phyloP scores from a whole-genome alignment of 2,113 vertebrate species.

The Todiramphus saurophagus region DNA sequence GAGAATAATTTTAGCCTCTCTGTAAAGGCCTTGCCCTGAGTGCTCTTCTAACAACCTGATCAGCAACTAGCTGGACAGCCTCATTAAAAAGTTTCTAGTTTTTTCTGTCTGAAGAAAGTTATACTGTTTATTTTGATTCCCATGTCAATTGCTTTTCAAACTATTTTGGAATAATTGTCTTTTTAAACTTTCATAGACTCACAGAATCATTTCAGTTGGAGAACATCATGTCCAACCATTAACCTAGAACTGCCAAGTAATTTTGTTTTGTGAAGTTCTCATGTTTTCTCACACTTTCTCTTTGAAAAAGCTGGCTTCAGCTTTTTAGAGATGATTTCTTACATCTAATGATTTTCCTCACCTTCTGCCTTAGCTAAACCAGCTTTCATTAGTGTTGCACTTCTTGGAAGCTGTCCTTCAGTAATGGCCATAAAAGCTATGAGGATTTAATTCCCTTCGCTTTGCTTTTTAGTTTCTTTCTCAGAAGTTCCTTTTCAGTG shows the following conservation, averaged over 20 bases:
- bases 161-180: background rate
- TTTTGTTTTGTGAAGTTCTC: background rate
- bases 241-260: no score
- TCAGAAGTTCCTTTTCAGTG: background rate
- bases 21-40: background rate
- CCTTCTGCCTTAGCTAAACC: background rate
- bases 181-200: background rate
- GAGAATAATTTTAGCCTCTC: background rate
- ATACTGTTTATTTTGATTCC: background rate
- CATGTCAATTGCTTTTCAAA: background rate
- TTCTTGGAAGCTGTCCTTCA: background rate
- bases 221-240: no score
- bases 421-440: background rate
- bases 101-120: background rate
- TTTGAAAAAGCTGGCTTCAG: background rate
- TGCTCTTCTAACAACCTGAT: background rate
- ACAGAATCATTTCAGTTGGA: no score
- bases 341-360: background rate
- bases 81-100: background rate
- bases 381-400: background rate
- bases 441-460: background rate
- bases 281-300: background rate
- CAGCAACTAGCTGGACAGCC: background rate
- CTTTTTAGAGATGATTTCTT: background rate
- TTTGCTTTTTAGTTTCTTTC: background rate